Percentiles rank a stretch among this genome's conserved stretches.
Evolutionary conservation across 2,113 vertebrate genomes (phyloP).

Genomic region (Engraulis encrasicolus): DNA sequence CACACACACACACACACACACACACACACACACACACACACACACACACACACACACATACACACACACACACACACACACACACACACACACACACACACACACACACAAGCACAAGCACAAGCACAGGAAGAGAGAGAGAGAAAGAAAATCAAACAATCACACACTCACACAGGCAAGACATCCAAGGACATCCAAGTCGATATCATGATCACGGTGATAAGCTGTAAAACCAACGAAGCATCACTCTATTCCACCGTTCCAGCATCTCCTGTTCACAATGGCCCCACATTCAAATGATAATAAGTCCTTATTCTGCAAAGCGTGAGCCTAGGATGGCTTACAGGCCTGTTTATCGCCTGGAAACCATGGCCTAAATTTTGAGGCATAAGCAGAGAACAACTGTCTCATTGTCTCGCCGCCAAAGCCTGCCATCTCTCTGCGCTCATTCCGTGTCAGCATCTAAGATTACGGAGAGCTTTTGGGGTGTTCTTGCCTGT

Average conservation of each 20-base stretch:
- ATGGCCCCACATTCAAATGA: slow-evolving; percentile 63
- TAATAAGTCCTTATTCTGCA: slow-evolving; percentile 58
- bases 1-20: slow-evolving; percentile 16
- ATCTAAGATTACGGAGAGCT: slow-evolving; percentile 72
- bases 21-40: slow-evolving; percentile 6
- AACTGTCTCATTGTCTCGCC: slow-evolving; percentile 71
- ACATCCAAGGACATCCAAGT: slow-evolving; percentile 58
- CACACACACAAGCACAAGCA: slow-evolving; percentile 48
- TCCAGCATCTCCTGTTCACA: slow-evolving; percentile 60
- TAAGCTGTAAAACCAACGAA: slow-evolving; percentile 60
- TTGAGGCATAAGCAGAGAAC: slow-evolving; percentile 66
- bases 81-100: slow-evolving; percentile 18
- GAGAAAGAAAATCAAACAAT: background rate
- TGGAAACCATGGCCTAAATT: slow-evolving; percentile 71
- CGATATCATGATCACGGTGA: slow-evolving; percentile 64
- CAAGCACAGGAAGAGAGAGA: too few relatives aligned
- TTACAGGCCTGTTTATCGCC: slow-evolving; percentile 71
- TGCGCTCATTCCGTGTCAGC: slow-evolving; percentile 67
- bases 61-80: slow-evolving; percentile 16
- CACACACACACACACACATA: background rate
- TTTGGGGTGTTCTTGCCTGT: slow-evolving; percentile 67
- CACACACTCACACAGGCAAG: slow-evolving; percentile 33
- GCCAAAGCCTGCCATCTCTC: slow-evolving; percentile 63
- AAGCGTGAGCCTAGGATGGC: slow-evolving; percentile 62
- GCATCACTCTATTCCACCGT: slow-evolving; percentile 49